Percentiles rank a stretch among this genome's conserved stretches.
phyloP scores from a whole-genome alignment of 2,797 vertebrate species.

The Psittacula derbiana region DNA sequence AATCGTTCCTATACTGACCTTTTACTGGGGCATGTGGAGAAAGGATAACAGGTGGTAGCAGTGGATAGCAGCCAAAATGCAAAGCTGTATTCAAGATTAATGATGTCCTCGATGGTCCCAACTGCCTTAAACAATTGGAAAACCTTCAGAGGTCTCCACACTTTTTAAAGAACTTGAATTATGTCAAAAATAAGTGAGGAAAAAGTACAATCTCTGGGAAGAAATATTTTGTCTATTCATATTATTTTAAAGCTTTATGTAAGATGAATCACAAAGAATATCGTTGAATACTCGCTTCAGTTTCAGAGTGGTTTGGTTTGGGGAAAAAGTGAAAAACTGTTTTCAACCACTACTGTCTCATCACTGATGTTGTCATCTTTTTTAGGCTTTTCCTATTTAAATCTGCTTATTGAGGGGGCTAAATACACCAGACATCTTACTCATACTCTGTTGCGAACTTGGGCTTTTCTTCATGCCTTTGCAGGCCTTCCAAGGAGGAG shows the following conservation, averaged over 20 bases:
- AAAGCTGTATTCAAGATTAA: slow-evolving; percentile 10
- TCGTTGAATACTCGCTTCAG: not conserved
- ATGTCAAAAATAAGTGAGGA: not conserved
- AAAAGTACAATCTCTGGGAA: not conserved
- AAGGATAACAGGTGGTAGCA: not conserved
- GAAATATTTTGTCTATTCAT: not conserved
- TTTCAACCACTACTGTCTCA: not conserved
- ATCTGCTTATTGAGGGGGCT: not conserved
- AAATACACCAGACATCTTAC: not conserved
- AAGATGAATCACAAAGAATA: not conserved
- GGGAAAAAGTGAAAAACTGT: not conserved
- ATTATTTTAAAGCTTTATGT: not conserved
- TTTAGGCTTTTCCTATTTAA: not conserved
- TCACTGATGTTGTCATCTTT: not conserved
- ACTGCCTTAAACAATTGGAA: not conserved
- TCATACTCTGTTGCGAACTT: not conserved
- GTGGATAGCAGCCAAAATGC: not conserved
- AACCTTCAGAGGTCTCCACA: not conserved
- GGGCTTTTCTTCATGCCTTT: not conserved
- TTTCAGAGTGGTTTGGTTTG: not conserved
- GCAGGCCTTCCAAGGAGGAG: not conserved
- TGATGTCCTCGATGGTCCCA: not conserved
- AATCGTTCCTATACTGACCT: not conserved
- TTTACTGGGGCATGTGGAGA: not conserved
- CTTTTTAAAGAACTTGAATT: not conserved